Evolutionary conservation across 2,797 vertebrate genomes (phyloP), one percentile per base, ranked within the genome.

Genomic region (Neoniphon sammara): DNA sequence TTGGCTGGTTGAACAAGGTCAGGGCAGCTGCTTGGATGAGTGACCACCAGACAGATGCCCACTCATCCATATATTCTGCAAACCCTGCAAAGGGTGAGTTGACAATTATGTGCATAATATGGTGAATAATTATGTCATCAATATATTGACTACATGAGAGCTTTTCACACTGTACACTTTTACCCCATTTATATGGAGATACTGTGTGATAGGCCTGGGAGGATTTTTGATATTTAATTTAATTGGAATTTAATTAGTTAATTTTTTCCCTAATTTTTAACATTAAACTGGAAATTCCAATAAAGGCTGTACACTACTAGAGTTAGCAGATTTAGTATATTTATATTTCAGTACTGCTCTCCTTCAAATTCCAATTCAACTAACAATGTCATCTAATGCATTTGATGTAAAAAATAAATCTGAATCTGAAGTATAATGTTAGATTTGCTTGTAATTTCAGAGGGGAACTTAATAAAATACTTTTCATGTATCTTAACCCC

Each of bases 1-100:
- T 77, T 77, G 70, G 80, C 83, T 88, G 72, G 80, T 81, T 81
- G 79, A 88, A 78, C 70, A 70, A 75, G 46, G 75, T 86, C 78
- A 66, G 67, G 75, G 69, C 69, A 79, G 77, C 79, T 71, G 75
- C 70, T 65, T 82, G 60, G 31, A 83, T 68, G 66, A 79, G 61
- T 68, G 65, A 77, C 66, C 78, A 73, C 66, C 73, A 63, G 50
- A 75, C 73, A 46, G 58, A 58, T 81, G 52, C 31, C 65, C 57
- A 83, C 47, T 74, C 66, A 81, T 59, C 74, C 67, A 80, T 75
- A 70, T 77, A 36, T 47, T 78, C 64, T 56, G 44, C 55, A 66
- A 78, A 81, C 73, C 68, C 77, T 54, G 56, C 78, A 62, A 64
- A 70, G 44, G 46, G 67, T 76, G 50, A 66, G 64, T 78, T 64